These are phyloP conservation scores for Gracilinanus agilis DNA, from an alignment of 2,113 vertebrate genomes.

Conservation along the genomic window DNA sequence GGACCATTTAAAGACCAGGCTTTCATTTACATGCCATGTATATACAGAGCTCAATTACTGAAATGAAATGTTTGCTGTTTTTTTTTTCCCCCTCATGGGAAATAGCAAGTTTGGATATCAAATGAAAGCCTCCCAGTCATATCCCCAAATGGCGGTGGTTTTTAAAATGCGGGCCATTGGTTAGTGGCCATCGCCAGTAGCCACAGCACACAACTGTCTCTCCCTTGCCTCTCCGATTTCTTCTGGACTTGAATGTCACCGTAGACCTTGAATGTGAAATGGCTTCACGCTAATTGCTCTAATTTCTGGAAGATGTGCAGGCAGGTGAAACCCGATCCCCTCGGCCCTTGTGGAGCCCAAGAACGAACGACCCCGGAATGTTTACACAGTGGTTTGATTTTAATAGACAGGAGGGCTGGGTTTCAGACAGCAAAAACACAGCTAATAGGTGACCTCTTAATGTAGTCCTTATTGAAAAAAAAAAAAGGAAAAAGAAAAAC, in stretches of 20 bases:
- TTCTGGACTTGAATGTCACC: constrained; percentile 89
- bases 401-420: constrained; percentile 91
- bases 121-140: constrained; percentile 65
- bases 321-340: constrained; percentile 95
- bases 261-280: constrained; percentile 93
- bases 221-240: constrained; percentile 75
- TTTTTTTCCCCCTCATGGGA: constrained; percentile 48
- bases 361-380: constrained; percentile 90
- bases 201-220: constrained; percentile 58
- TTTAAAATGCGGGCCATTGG: constrained; percentile 70
- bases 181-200: constrained; percentile 52
- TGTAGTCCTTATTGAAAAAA: constrained; percentile 86
- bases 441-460: constrained; percentile 93
- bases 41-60: constrained; percentile 71
- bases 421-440: constrained; percentile 91
- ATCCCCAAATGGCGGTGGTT: constrained; percentile 62
- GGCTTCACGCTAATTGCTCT: constrained; percentile 94
- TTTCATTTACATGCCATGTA: not conserved
- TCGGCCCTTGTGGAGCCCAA: constrained; percentile 88
- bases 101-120: constrained; percentile 71
- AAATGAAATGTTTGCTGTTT: constrained; percentile 73
- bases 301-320: constrained; percentile 97
- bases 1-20: constrained; percentile 24
- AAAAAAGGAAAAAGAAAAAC: constrained; percentile 63
- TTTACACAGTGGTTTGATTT: constrained; percentile 92